phyloP scores from a whole-genome alignment of 2,113 vertebrate genomes.

The Fregata magnificens region DNA sequence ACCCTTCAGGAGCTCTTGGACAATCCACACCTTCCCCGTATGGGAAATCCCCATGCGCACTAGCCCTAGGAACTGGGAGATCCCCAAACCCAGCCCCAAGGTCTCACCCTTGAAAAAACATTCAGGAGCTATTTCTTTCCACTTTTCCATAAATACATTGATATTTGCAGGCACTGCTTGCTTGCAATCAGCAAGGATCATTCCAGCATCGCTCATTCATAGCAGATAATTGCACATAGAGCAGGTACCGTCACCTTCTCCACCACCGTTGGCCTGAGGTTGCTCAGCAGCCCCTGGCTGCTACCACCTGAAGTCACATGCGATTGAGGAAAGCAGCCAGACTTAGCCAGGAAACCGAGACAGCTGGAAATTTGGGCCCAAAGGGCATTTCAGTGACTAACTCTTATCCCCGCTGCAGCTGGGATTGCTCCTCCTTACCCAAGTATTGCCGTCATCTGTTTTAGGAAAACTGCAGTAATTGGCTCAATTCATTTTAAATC shows the following conservation, averaged over 20 bases:
- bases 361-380: neutral
- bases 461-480: constrained; percentile 34
- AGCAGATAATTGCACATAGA: neutral
- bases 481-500: constrained; percentile 61
- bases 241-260: neutral
- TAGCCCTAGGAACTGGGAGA: neutral
- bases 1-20: neutral
- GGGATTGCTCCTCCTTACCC: neutral
- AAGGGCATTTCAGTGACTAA: neutral
- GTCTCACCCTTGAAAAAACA: neutral
- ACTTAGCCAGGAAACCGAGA: fast-evolving
- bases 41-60: fast-evolving
- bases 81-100: neutral
- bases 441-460: neutral
- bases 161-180: neutral
- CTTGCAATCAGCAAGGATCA: neutral
- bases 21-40: neutral
- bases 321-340: neutral
- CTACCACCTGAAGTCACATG: neutral
- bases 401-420: neutral
- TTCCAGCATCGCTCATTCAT: neutral
- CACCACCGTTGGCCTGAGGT: neutral
- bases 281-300: neutral
- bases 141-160: neutral
- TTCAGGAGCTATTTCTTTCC: neutral